Evolutionary conservation across 2,888 invertebrate genomes (phyloP).

Genomic region (Ectemnius cavifrons): DNA sequence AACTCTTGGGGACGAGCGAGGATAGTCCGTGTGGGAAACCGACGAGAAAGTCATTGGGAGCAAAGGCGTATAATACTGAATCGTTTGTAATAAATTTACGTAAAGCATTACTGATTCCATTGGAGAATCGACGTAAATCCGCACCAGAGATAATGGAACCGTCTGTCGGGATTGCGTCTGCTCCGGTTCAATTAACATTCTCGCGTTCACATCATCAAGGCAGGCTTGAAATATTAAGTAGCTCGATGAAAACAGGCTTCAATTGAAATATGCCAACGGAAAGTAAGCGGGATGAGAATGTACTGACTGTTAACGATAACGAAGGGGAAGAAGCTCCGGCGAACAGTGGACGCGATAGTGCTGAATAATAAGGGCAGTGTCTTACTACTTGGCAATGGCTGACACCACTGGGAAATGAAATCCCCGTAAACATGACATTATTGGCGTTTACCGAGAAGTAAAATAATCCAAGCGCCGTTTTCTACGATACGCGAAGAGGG

Average conservation of each 20-base stretch:
- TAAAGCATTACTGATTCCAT: neutral
- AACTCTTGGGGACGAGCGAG: conserved; percentile 19
- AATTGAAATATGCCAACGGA: no score
- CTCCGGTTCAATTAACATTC: neutral
- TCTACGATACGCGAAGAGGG: neutral
- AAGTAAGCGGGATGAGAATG: no score
- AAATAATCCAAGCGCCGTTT: neutral
- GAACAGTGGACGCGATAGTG: no score
- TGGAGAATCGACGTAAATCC: neutral
- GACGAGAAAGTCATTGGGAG: conserved; percentile 20
- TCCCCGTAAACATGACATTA: conserved; percentile 23
- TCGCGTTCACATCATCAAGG: no score
- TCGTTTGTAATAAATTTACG: conserved; percentile 32
- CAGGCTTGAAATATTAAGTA: no score
- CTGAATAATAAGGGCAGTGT: no score
- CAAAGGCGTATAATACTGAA: conserved; percentile 25
- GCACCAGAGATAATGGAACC: neutral
- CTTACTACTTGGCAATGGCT: no score
- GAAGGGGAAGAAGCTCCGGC: no score
- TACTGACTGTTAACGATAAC: no score
- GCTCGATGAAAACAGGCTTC: no score
- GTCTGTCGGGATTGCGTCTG: neutral
- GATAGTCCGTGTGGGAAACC: conserved; percentile 3
- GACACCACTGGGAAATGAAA: neutral
- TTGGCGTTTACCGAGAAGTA: conserved; percentile 22